Evolutionary conservation across 2,113 vertebrate genomes (phyloP).

Genomic region (Tetrao urogallus): DNA sequence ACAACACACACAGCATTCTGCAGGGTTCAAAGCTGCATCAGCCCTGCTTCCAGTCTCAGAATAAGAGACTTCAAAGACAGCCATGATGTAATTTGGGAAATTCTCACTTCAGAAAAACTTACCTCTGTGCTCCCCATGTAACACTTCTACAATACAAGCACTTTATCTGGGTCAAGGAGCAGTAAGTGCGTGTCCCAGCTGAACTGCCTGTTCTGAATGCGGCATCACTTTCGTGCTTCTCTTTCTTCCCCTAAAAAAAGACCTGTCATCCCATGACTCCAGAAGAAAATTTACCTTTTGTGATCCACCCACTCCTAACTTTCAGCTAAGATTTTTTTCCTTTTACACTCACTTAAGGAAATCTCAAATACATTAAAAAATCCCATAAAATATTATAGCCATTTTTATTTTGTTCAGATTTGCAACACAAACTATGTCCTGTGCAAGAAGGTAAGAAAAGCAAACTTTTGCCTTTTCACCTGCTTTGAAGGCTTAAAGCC

Average conservation of each 20-base stretch:
- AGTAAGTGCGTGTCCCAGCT: background rate
- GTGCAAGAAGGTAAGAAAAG: background rate
- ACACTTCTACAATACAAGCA: background rate
- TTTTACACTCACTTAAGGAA: background rate
- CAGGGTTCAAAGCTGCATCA: background rate
- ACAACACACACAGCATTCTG: background rate
- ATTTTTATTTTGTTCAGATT: background rate
- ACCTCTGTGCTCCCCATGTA: background rate
- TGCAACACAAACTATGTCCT: background rate
- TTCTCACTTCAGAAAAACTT: background rate
- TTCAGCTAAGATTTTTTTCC: conserved; percentile 5
- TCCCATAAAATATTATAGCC: background rate
- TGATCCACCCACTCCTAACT: background rate
- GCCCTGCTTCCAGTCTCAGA: background rate
- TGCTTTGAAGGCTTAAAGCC: background rate
- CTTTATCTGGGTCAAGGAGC: background rate
- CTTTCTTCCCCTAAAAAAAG: background rate
- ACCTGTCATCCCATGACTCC: background rate
- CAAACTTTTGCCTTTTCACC: background rate
- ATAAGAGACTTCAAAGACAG: background rate
- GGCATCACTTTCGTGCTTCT: background rate
- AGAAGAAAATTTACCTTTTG: background rate
- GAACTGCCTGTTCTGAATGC: background rate
- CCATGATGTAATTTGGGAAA: background rate
- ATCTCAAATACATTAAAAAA: background rate